Evolutionary conservation across 1,140 invertebrate species (phyloP).

Genomic region (Saccostrea glomerata): DNA sequence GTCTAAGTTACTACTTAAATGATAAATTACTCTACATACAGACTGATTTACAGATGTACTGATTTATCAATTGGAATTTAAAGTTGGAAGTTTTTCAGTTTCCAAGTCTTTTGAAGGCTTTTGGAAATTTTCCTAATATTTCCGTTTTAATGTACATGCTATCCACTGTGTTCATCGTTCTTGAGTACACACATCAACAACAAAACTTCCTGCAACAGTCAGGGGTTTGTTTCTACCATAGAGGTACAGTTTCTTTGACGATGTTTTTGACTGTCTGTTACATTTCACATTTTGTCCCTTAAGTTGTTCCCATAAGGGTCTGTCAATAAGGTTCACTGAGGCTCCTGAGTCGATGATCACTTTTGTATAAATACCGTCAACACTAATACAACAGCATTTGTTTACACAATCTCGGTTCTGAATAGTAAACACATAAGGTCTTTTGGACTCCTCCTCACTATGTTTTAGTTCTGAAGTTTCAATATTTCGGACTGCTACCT

Average conservation of each 20-base stretch:
- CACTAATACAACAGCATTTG: background rate
- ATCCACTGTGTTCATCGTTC: background rate
- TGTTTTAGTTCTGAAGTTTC: background rate
- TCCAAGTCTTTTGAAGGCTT: conserved; percentile 59
- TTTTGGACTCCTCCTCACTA: conserved; percentile 36
- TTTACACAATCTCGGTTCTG: background rate
- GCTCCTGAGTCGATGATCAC: conserved; percentile 55
- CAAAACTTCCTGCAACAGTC: conserved; percentile 45
- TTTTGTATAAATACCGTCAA: conserved; percentile 38
- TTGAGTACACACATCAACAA: conserved; percentile 14
- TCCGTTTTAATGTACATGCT: no score
- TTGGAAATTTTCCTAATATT: conserved; percentile 36
- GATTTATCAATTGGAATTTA: conserved; percentile 63
- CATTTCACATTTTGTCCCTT: no score
- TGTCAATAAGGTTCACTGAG: conserved; percentile 45
- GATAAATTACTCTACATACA: conserved; percentile 60
- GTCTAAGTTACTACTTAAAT: conserved; percentile 48
- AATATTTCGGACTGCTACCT: background rate
- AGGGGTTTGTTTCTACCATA: conserved; percentile 47
- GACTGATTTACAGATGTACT: conserved; percentile 55
- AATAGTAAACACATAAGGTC: conserved; percentile 13
- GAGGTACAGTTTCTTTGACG: conserved; percentile 44
- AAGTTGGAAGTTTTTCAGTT: conserved; percentile 58
- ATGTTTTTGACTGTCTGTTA: no score
- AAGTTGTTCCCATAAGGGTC: conserved; percentile 20